These are phyloP conservation scores for Medauroidea extradentata DNA, from an alignment of 1,140 invertebrate genomes.

Conservation along the genomic window DNA sequence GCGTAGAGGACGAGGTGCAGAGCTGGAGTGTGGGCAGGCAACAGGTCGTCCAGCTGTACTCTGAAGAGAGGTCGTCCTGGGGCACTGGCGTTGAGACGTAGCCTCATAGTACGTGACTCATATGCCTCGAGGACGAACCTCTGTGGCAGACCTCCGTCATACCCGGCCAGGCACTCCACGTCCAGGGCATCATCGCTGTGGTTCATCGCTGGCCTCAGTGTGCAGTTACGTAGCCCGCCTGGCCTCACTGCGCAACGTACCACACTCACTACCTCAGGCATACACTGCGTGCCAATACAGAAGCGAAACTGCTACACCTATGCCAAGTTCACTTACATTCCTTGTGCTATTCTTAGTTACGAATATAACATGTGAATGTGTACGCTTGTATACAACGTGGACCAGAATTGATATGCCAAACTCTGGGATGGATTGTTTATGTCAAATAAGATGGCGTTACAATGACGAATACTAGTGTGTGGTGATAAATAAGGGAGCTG, in stretches of 20 bases:
- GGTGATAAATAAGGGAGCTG: too few species aligned
- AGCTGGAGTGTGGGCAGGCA: slow-evolving; percentile 55
- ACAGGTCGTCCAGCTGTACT: slow-evolving; percentile 59
- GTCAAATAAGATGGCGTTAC: too few species aligned
- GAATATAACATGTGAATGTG: too few species aligned
- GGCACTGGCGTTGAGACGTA: slow-evolving; percentile 60
- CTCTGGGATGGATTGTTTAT: too few species aligned
- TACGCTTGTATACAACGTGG: too few species aligned
- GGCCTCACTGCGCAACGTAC: slow-evolving; percentile 76
- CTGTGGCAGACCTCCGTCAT: slow-evolving; percentile 80
- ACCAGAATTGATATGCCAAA: too few species aligned
- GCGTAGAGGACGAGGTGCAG: slow-evolving; percentile 77
- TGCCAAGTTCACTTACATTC: too few species aligned
- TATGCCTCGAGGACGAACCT: slow-evolving; percentile 76
- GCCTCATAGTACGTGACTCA: slow-evolving; percentile 61
- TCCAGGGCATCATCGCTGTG: slow-evolving; percentile 62
- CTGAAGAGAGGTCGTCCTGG: slow-evolving; percentile 61
- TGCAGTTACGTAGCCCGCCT: slow-evolving; percentile 76
- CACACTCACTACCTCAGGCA: too few species aligned
- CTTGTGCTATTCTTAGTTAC: too few species aligned
- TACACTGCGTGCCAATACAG: too few species aligned
- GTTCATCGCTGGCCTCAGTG: slow-evolving; percentile 64
- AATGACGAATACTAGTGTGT: too few species aligned
- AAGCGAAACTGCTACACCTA: too few species aligned
- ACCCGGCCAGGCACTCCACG: slow-evolving; percentile 70